Percentiles rank a stretch among this genome's conserved stretches.
Conservation (phyloP, 2,888 invertebrate genomes). For the Mythimna pallens region DNA sequence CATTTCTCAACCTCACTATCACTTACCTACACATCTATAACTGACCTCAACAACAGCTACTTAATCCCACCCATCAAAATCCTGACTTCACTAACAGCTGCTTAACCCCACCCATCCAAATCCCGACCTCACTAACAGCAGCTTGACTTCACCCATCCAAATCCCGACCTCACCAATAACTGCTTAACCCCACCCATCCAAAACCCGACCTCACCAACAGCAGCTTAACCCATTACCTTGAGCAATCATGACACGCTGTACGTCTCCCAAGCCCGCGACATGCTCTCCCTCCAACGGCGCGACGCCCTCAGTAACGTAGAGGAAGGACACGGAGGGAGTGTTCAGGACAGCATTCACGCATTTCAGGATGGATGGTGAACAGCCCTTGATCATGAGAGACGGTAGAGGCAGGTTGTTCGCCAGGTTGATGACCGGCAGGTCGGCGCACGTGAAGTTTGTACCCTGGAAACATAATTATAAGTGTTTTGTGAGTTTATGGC, state of each 20-base stretch:
- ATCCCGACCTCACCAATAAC: background rate
- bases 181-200: background rate
- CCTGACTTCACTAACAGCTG: background rate
- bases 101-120: background rate
- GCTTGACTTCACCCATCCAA: background rate
- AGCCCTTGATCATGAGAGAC: conserved; percentile 12
- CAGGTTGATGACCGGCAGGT: conserved; percentile 48
- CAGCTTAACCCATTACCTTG: conserved; percentile 12
- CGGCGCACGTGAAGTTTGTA: conserved; percentile 39
- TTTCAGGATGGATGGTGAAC: conserved; percentile 28
- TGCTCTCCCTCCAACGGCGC: conserved; percentile 16
- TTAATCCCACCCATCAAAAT: background rate
- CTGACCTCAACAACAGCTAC: background rate
- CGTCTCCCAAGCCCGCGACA: conserved; percentile 27
- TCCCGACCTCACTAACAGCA: background rate
- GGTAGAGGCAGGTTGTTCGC: conserved; percentile 25
- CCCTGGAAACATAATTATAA: conserved; percentile 38
- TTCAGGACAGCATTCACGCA: conserved; percentile 35
- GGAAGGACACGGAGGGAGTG: background rate
- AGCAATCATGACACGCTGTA: conserved; percentile 28
- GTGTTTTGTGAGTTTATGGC: background rate
- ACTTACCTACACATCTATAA: too few species aligned
- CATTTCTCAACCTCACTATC: too few species aligned
- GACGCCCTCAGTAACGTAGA: conserved; percentile 5
- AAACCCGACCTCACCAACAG: background rate